Evolutionary conservation across 2,797 vertebrate genomes (phyloP).

Genomic region (Malacoraja senta): DNA sequence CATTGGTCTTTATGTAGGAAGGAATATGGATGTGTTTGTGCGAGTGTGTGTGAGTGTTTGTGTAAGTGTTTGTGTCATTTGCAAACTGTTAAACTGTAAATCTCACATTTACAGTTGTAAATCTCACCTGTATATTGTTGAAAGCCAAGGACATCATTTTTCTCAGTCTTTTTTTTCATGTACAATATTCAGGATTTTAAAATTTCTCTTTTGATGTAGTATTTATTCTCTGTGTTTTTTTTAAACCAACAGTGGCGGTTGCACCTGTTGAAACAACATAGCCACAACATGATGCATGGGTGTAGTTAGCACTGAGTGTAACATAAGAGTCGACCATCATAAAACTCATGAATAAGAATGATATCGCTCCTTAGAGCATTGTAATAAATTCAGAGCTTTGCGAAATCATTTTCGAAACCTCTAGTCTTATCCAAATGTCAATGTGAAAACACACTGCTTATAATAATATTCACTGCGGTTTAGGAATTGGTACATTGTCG

Average conservation of each 20-base stretch:
- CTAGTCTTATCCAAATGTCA: neutral
- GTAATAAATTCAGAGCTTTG: neutral
- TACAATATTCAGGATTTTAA: neutral
- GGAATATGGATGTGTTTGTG: neutral
- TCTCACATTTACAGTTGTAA: neutral
- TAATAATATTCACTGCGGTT: neutral
- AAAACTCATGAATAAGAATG: conserved; percentile 20
- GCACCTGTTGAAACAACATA: neutral
- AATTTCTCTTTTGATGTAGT: neutral
- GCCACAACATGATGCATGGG: neutral
- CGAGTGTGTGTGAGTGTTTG: neutral
- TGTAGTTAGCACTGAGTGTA: neutral
- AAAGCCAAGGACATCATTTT: neutral
- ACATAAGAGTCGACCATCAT: neutral
- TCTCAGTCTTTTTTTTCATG: neutral
- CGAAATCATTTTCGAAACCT: conserved; percentile 15
- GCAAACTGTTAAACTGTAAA: neutral
- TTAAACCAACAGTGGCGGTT: neutral
- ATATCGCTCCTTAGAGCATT: neutral
- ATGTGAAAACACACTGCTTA: neutral
- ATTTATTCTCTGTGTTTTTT: neutral
- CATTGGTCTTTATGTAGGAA: neutral
- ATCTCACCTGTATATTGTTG: neutral
- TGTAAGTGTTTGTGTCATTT: neutral
- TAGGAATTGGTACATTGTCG: neutral